phyloP scores from a whole-genome alignment of 2,888 invertebrate genomes.

The Hydroisotoma schaefferi region DNA sequence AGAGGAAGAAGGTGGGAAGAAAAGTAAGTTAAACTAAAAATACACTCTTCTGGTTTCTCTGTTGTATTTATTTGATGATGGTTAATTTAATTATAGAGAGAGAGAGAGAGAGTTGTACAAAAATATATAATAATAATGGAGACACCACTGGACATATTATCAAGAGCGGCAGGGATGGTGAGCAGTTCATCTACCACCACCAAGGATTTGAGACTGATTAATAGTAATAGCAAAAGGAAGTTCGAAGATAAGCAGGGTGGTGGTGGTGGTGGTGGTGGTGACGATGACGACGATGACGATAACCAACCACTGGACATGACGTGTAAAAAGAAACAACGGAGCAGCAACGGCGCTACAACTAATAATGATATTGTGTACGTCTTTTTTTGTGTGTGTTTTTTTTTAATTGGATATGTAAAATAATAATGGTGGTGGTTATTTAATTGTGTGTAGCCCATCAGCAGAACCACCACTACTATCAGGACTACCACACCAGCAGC shows the following conservation, averaged over 20 bases:
- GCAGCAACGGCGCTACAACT: neutral
- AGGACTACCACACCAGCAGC: no score
- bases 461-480: neutral
- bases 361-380: no score
- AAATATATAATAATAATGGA: constrained; percentile 53
- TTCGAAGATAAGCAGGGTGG: neutral
- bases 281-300: neutral
- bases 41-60: no score
- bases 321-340: neutral
- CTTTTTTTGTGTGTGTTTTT: no score
- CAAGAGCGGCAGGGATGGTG: constrained; percentile 84
- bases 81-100: neutral
- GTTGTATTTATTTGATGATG: no score
- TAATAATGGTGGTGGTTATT: no score
- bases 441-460: no score
- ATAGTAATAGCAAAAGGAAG: neutral
- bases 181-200: neutral
- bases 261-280: neutral
- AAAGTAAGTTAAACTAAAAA: no score
- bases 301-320: constrained; percentile 1
- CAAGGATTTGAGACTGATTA: neutral
- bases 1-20: neutral
- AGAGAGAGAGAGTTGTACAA: constrained; percentile 19
- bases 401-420: no score
- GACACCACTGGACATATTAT: constrained; percentile 79